These are phyloP conservation scores for Chymomyza costata DNA, from an alignment of 1,140 invertebrate species.

Conservation along the genomic window DNA sequence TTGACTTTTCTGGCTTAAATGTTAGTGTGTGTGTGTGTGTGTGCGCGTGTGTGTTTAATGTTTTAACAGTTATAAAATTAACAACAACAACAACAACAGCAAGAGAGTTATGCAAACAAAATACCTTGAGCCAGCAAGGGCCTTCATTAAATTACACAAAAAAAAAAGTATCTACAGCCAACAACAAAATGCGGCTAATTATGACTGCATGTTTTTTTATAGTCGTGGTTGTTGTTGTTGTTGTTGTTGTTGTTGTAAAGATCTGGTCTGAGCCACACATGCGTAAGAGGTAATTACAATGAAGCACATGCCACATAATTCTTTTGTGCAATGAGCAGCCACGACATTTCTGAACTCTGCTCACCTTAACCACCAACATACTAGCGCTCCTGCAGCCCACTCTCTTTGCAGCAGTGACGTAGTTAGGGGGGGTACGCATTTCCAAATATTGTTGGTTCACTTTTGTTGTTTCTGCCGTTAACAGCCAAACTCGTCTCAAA, in stretches of 20 bases:
- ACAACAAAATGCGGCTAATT: constrained; percentile 58
- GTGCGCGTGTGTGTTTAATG: not conserved
- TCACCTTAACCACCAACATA: constrained; percentile 4
- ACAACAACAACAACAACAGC: constrained; percentile 7
- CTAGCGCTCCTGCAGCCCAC: too few species aligned
- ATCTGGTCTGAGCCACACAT: constrained; percentile 5
- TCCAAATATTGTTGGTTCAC: too few species aligned
- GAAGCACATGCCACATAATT: constrained; percentile 68
- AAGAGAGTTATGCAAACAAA: constrained; percentile 50
- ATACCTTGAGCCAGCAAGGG: constrained; percentile 51
- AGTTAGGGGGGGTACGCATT: too few species aligned
- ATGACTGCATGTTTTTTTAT: constrained; percentile 14
- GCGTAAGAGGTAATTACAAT: constrained; percentile 55
- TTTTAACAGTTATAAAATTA: constrained; percentile 8
- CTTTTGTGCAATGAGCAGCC: constrained; percentile 70
- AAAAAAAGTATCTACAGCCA: constrained; percentile 1
- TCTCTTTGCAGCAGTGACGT: too few species aligned
- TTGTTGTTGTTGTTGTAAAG: too few species aligned
- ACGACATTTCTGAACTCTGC: constrained; percentile 33
- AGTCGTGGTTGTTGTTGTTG: too few species aligned
- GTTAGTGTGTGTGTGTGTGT: too few species aligned
- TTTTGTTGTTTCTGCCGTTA: too few species aligned
- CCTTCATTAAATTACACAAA: constrained; percentile 30
- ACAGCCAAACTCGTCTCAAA: too few species aligned
- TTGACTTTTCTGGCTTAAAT: constrained; percentile 32